Conservation (phyloP, 1,140 invertebrate species). For the Cydia pomonella region DNA sequence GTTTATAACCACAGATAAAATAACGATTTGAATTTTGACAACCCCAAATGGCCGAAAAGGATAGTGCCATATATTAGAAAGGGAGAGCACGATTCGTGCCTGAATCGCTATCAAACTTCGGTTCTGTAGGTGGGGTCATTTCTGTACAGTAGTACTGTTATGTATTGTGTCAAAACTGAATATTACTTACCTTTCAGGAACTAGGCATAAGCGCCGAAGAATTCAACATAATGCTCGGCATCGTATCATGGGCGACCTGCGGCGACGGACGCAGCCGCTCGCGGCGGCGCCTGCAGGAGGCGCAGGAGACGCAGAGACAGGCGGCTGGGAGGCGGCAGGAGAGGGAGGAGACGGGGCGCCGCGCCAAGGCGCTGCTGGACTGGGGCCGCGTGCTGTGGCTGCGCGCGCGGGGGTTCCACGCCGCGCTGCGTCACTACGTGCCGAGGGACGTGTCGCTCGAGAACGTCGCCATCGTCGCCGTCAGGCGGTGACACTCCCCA, state of each 20-base stretch:
- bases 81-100: too few species aligned
- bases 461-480: conserved; percentile 88
- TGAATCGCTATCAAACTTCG: too few species aligned
- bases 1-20: too few species aligned
- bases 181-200: conserved; percentile 70
- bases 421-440: conserved; percentile 85
- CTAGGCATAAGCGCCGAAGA: conserved; percentile 83
- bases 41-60: too few species aligned
- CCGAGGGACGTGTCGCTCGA: conserved; percentile 85
- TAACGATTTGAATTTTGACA: too few species aligned
- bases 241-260: conserved; percentile 93
- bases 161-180: too few species aligned
- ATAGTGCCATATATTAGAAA: too few species aligned
- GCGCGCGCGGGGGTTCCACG: conserved; percentile 81
- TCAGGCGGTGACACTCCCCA: not conserved
- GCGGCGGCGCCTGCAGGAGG: conserved; percentile 36
- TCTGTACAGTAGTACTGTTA: too few species aligned
- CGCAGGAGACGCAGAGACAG: not conserved
- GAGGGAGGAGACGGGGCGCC: conserved; percentile 84
- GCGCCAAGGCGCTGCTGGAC: conserved; percentile 89
- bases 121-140: too few species aligned
- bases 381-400: conserved; percentile 87
- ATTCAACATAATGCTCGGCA: conserved; percentile 88
- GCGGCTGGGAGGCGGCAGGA: conserved; percentile 37
- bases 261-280: conserved; percentile 82